Evolutionary conservation across 2,888 invertebrate species (phyloP), one percentile per base, ranked within the genome.

Genomic region (Aleiodes testaceus): DNA sequence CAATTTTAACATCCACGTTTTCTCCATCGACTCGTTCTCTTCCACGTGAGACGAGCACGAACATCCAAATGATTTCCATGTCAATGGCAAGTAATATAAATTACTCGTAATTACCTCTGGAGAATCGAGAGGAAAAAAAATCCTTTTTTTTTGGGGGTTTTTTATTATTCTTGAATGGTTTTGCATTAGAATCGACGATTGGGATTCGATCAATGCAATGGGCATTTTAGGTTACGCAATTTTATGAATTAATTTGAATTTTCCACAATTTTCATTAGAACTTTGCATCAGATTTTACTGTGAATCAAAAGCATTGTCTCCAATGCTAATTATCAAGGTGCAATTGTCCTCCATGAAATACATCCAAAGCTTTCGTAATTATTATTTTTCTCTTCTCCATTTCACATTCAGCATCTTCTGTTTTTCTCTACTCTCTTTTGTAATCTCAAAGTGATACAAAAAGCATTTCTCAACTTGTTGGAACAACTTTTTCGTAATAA

Each of bases 51-150:
- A 47, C 30, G 44, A 36, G 49, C 61, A 66, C 66, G 70, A 30
- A 66, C 61, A 44, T n/a, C 36, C 49, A 36, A 55, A 65, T 52
- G 65, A 87, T 87, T 87, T 86, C 81, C 87, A 87, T 87, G 81
- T 85, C 87, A 87, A 87, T 87, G 80, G 83, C 79, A 79, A 83
- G 86, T 87, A 87, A 87, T 86, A 86, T 87, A 87, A 87, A 87
- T 87, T 87, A 87, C 85, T 83, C 81, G 83, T 84, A 86, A 87
- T 87, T 87, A 87, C 86, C 81, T 78, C 18, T 2, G 59, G 36
- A 7, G 12, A 53, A 53, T 42, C 42, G 16, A 42, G 9, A 5
- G 26, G 36, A 36, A 26, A 26, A 26, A 26, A 26, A 26, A 26
- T 26, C 5, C 5, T 26, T 26, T 67, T 52, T 71, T 63, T 45